Percentiles rank a stretch among this genome's conserved stretches.
phyloP scores from a whole-genome alignment of 2,888 invertebrate genomes.

The Drosophila mettleri region DNA sequence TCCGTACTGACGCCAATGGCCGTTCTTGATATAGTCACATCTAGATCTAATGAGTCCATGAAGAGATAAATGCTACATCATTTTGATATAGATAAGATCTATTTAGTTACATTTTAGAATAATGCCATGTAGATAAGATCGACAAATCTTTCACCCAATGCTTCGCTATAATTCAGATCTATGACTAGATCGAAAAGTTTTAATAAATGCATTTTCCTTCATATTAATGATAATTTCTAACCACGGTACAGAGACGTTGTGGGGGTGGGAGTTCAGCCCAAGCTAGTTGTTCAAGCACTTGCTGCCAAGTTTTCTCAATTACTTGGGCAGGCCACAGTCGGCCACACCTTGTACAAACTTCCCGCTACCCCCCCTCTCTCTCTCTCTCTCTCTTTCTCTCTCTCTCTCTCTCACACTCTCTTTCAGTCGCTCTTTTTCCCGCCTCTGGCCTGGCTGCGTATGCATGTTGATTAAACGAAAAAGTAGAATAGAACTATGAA shows the following conservation, averaged over 20 bases:
- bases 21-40: too few species aligned
- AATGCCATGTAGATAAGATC: background rate
- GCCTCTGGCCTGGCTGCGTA: conserved; percentile 44
- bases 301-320: conserved; percentile 75
- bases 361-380: background rate
- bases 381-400: background rate
- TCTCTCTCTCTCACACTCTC: background rate
- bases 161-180: background rate
- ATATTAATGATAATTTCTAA: background rate
- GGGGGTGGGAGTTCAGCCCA: background rate
- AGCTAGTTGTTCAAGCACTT: conserved; percentile 43
- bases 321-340: conserved; percentile 54
- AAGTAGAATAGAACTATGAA: conserved; percentile 73
- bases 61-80: too few species aligned
- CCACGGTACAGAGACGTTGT: conserved; percentile 8
- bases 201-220: background rate
- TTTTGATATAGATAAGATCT: background rate
- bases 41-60: too few species aligned
- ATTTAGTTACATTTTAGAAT: background rate
- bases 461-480: conserved; percentile 74
- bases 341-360: conserved; percentile 21
- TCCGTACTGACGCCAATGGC: background rate
- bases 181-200: background rate
- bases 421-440: background rate
- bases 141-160: background rate